Percentiles rank a stretch among this genome's conserved stretches.
These are phyloP conservation scores for Neoascia interrupta DNA, from an alignment of 2,888 invertebrate genomes.

Conservation along the genomic window DNA sequence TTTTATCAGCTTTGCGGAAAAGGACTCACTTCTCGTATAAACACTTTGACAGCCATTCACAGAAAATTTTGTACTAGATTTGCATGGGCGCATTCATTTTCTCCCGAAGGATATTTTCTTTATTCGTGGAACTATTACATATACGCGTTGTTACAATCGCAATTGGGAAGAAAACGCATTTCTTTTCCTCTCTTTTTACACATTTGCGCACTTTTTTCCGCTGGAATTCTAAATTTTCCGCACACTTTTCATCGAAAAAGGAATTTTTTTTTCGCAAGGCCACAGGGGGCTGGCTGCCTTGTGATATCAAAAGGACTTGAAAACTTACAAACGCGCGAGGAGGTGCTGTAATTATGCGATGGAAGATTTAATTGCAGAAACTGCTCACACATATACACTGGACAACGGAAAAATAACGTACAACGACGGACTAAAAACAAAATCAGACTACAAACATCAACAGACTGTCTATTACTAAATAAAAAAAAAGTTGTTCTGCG, in stretches of 20 bases:
- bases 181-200: background rate
- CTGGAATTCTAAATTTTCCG: background rate
- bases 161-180: background rate
- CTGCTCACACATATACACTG: slow-evolving; percentile 37
- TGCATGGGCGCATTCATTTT: slow-evolving; percentile 21
- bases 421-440: slow-evolving; percentile 59
- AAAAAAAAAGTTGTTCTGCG: background rate
- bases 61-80: slow-evolving; percentile 64
- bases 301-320: no score
- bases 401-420: slow-evolving; percentile 43
- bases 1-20: no score
- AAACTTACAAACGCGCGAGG: background rate
- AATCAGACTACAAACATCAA: slow-evolving; percentile 69
- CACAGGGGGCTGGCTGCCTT: no score
- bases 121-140: background rate
- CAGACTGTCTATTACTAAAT: slow-evolving; percentile 68
- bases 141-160: background rate
- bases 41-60: slow-evolving; percentile 49
- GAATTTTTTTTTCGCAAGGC: no score
- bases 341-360: background rate
- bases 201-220: slow-evolving; percentile 19
- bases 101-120: slow-evolving; percentile 19
- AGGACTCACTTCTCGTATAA: no score
- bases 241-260: background rate
- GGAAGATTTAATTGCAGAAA: slow-evolving; percentile 1